Conservation (phyloP, 2,797 vertebrate genomes). For the Hybognathus amarus region DNA sequence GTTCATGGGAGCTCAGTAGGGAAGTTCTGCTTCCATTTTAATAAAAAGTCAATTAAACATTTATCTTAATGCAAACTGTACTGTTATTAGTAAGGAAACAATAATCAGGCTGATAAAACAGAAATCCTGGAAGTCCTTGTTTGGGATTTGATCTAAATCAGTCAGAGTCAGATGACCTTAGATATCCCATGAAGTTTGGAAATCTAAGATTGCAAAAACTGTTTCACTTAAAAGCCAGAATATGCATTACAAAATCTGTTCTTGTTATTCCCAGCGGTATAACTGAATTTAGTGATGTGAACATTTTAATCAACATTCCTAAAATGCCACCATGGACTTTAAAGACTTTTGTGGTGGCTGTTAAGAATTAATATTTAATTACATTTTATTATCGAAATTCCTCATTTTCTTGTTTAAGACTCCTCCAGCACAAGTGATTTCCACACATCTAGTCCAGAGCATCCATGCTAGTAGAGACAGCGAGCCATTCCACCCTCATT, state of each 20-base stretch:
- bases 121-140: slow-evolving; percentile 1
- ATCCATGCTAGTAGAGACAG: slow-evolving; percentile 54
- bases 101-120: neutral
- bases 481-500: slow-evolving; percentile 58
- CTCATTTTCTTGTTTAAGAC: slow-evolving; percentile 18
- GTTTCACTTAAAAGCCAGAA: neutral
- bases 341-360: slow-evolving; percentile 7
- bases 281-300: neutral
- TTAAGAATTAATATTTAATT: slow-evolving; percentile 29
- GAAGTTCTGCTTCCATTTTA: slow-evolving; percentile 19
- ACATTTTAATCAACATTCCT: slow-evolving; percentile 21
- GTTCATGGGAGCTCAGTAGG: neutral
- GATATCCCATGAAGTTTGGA: neutral
- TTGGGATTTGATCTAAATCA: neutral
- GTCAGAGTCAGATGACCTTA: neutral
- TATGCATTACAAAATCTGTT: neutral
- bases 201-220: neutral
- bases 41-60: neutral
- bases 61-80: neutral
- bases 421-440: slow-evolving; percentile 56
- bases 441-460: slow-evolving; percentile 52
- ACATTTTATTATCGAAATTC: slow-evolving; percentile 25
- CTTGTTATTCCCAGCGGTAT: neutral
- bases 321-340: slow-evolving; percentile 8
- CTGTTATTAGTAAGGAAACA: neutral